Percentiles rank a stretch among this genome's conserved stretches.
phyloP scores from a whole-genome alignment of 2,113 vertebrate genomes.

The Genyomyrus donnyi region DNA sequence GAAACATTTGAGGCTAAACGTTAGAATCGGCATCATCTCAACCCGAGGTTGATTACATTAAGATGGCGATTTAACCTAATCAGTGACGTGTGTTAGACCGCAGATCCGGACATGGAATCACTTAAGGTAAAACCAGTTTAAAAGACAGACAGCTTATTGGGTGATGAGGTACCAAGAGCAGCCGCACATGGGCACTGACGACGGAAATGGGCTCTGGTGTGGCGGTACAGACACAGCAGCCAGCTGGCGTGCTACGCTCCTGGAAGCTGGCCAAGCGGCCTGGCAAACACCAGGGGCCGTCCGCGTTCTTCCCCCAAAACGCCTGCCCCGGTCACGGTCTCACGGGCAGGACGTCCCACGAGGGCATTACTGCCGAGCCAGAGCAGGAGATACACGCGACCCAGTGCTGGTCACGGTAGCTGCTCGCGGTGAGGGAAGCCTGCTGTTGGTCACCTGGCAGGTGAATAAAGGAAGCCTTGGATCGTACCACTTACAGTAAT shows the following conservation, averaged over 20 bases:
- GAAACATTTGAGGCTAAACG: background rate
- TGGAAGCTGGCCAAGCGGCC: background rate
- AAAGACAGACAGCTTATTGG: background rate
- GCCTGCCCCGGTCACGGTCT: background rate
- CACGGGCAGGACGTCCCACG: background rate
- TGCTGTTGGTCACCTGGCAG: background rate
- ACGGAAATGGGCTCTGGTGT: background rate
- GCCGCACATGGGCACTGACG: background rate
- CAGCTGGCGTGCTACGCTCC: background rate
- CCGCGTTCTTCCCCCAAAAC: background rate
- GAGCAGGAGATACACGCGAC: background rate
- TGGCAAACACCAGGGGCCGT: background rate
- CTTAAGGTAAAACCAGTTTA: background rate
- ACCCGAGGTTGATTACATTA: background rate
- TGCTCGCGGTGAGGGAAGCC: background rate
- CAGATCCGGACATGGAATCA: background rate
- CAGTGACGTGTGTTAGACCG: background rate
- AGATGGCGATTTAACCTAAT: background rate
- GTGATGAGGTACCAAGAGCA: background rate
- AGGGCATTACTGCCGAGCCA: background rate
- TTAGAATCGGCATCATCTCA: background rate
- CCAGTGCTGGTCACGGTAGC: background rate
- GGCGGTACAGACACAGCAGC: background rate
- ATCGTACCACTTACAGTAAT: background rate
- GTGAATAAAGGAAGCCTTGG: background rate